Evolutionary conservation across 2,797 vertebrate species (phyloP).

Genomic region (Sebastolobus alascanus): DNA sequence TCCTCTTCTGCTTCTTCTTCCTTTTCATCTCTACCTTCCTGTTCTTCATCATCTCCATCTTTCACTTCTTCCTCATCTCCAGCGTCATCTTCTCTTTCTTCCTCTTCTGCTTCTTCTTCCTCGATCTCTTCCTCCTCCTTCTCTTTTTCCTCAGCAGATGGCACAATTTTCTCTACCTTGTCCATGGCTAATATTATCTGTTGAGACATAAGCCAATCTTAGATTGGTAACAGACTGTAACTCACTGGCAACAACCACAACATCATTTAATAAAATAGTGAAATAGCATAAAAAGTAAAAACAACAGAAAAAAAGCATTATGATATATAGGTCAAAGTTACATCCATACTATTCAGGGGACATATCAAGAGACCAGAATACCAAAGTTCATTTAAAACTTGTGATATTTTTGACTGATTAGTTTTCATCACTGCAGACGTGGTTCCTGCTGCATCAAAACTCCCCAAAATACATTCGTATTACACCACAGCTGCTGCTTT

Average conservation of each 20-base stretch:
- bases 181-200: conserved; percentile 53
- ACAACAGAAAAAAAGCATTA: neutral
- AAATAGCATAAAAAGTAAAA: neutral
- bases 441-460: neutral
- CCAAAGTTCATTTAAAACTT: neutral
- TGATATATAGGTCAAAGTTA: neutral
- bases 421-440: neutral
- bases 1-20: conserved; percentile 23
- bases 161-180: conserved; percentile 34
- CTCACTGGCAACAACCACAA: neutral
- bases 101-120: conserved; percentile 7
- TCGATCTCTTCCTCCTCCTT: neutral
- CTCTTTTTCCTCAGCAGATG: conserved; percentile 22
- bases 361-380: neutral
- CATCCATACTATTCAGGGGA: neutral
- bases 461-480: neutral
- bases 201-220: conserved; percentile 20
- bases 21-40: conserved; percentile 76
- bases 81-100: neutral
- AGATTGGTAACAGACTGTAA: neutral
- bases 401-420: no score
- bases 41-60: conserved; percentile 85
- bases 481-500: rapidly evolving
- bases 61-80: conserved; percentile 82
- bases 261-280: neutral